A percentile compares a stretch with the other conserved stretches of the same genome.
phyloP scores from a whole-genome alignment of 1,140 invertebrate genomes.

The Chironomus tepperi region DNA sequence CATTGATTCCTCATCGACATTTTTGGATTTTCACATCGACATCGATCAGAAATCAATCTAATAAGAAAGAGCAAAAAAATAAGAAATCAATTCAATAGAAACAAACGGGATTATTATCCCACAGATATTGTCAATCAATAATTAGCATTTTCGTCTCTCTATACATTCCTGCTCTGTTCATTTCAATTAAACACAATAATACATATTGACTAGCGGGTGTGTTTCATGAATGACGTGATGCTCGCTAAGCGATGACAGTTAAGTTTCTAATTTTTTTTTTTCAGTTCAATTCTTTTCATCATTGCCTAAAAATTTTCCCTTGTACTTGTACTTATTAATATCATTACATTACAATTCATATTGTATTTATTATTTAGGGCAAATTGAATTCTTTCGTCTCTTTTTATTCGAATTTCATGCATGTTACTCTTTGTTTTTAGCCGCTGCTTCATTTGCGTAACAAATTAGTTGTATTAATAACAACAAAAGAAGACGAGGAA shows the following conservation, averaged over 20 bases:
- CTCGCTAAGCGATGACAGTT: background rate
- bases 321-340: too few relatives aligned
- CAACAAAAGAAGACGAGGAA: too few relatives aligned
- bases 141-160: constrained; percentile 1
- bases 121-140: constrained; percentile 14
- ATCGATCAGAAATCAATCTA: constrained; percentile 1
- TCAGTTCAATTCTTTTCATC: background rate
- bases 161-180: background rate
- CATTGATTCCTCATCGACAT: background rate
- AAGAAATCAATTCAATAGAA: constrained; percentile 2
- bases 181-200: background rate
- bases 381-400: too few relatives aligned
- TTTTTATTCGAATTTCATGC: too few relatives aligned
- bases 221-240: constrained; percentile 12
- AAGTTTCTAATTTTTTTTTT: too few relatives aligned
- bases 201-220: background rate
- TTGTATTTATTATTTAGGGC: too few relatives aligned
- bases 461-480: too few relatives aligned
- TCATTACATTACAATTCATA: too few relatives aligned
- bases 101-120: constrained; percentile 10
- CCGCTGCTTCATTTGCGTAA: too few relatives aligned
- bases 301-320: too few relatives aligned
- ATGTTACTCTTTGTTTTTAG: too few relatives aligned
- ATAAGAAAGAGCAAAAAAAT: constrained; percentile 3
- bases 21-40: background rate